Evolutionary conservation across 2,113 vertebrate species (phyloP).

Genomic region (Brachyistius frenatus): DNA sequence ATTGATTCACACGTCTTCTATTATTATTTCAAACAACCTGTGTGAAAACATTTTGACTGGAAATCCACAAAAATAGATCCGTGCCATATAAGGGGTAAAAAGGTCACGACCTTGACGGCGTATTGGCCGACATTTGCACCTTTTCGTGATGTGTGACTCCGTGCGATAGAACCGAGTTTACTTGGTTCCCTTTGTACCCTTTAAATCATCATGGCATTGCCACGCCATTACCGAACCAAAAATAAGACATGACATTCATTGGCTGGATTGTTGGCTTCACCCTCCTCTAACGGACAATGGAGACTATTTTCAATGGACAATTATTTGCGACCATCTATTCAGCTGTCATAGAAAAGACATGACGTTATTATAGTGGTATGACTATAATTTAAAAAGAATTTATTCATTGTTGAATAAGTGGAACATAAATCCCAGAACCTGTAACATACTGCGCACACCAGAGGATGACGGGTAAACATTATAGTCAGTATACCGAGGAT

Average conservation of each 20-base stretch:
- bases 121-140: too few relatives aligned
- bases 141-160: too few relatives aligned
- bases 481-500: too few relatives aligned
- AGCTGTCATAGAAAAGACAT: not conserved
- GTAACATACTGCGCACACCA: too few relatives aligned
- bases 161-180: too few relatives aligned
- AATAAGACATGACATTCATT: not conserved
- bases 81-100: too few relatives aligned
- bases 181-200: not conserved
- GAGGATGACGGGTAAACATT: not conserved
- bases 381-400: not conserved
- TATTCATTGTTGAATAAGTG: not conserved
- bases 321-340: conserved; percentile 6
- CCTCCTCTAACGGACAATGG: conserved; percentile 28
- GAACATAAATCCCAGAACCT: not conserved
- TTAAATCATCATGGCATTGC: not conserved
- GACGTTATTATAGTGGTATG: not conserved
- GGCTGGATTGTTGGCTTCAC: not conserved
- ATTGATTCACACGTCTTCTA: too few relatives aligned
- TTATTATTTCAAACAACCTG: too few relatives aligned
- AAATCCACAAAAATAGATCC: not conserved
- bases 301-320: not conserved
- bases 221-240: not conserved
- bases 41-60: not conserved
- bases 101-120: too few relatives aligned